Evolutionary conservation across 64 coral and sea anemone species (phyloP), one percentile per base, ranked within the genome.

Genomic region (Hydrozoanthus tunicans): DNA sequence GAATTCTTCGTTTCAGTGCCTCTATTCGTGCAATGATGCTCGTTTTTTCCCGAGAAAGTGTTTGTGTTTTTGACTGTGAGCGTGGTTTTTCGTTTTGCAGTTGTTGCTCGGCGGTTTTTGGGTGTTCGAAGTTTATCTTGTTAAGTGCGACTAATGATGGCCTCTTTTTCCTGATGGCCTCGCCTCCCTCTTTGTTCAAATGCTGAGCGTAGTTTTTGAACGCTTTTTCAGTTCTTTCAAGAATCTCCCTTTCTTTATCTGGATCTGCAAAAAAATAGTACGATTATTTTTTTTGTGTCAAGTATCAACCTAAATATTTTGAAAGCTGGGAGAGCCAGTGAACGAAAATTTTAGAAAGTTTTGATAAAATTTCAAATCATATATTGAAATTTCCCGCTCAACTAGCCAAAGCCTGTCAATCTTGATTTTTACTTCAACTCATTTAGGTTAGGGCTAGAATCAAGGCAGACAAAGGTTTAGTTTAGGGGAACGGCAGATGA

Each of bases 101-200:
- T 15, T 64, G 62, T 57, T 61, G 56, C 51, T 78, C 73, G 24
- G 58, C 77, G 6, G 32, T 73, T 53, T 60, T 67, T 59, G 72
- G 63, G 55, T 96, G 43, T 66, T 96, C 95, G 58, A 96, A 96
- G 43, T 90, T 93, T 5, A 96, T 79, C 89, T 90, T 94, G 72
- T 91, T 96, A 11, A 91, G 20, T 6, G 92, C 95, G 12, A 96
- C 95, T 14, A 97, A 27, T 7, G 95, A 97, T 11, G 83, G 78
- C 52, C 77, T 90, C 15, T 93, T 96, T 63, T 93, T 79, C 26
- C 73, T 89, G 5, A 92, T 77, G 2, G 82, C 74, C 6, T 54
- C 65, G 7, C 59, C 63, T 76, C 82, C 70, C 14, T 93, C 88
- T 56, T 94, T 90, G 62, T 94, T 97, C 67, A 94, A 65, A 62